phyloP scores from a whole-genome alignment of 2,888 invertebrate genomes.

The Galeruca laticollis region DNA sequence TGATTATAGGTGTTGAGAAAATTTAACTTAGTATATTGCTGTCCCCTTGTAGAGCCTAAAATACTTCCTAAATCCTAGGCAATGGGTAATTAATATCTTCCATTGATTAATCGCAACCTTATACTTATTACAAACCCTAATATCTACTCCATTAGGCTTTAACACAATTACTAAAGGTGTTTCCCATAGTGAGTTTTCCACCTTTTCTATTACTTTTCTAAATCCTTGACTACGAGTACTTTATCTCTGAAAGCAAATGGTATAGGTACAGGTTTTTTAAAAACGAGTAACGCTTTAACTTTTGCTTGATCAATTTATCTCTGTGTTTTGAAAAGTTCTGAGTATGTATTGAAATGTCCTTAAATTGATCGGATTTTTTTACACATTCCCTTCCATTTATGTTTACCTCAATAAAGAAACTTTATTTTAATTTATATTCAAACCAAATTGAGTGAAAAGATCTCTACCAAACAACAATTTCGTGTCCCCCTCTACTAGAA shows the following conservation, averaged over 20 bases:
- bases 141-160: constrained; percentile 19
- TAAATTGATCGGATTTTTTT: too few relatives aligned
- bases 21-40: constrained; percentile 52
- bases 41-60: background rate
- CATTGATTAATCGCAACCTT: constrained; percentile 52
- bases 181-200: background rate
- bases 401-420: too few relatives aligned
- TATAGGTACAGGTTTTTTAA: background rate
- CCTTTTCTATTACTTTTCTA: background rate
- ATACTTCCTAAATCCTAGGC: constrained; percentile 4
- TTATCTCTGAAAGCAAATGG: background rate
- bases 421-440: too few relatives aligned
- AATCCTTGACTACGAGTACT: background rate
- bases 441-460: too few relatives aligned
- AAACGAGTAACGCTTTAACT: constrained; percentile 8
- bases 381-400: too few relatives aligned
- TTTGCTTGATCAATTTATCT: too few relatives aligned
- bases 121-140: constrained; percentile 45
- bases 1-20: constrained; percentile 49
- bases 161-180: background rate
- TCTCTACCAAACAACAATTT: too few relatives aligned
- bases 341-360: too few relatives aligned
- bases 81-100: too few relatives aligned
- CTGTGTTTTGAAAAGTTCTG: too few relatives aligned
- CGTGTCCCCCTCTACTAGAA: too few relatives aligned